Evolutionary conservation across 2,797 vertebrate genomes (phyloP).

Genomic region (Periophthalmus magnuspinnatus): DNA sequence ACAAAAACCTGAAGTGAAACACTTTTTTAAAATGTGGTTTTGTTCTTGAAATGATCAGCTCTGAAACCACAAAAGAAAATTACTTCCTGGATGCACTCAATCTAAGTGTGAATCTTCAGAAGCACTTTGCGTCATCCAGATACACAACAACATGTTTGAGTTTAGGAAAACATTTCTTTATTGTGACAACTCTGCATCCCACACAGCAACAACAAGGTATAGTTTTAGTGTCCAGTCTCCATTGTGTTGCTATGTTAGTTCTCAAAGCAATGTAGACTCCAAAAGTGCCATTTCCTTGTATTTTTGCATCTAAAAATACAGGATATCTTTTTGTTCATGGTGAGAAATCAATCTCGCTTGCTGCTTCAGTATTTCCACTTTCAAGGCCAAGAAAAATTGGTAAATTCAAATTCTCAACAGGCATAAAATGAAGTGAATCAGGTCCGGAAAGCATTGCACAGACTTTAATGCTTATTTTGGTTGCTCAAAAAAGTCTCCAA

Average conservation of each 20-base stretch:
- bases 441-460: conserved; percentile 6
- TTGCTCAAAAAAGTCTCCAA: conserved; percentile 19
- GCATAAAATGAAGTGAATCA: conserved; percentile 30
- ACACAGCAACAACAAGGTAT: conserved; percentile 37
- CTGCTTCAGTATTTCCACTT: not conserved
- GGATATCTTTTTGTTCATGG: conserved; percentile 14
- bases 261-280: conserved; percentile 50
- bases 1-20: conserved; percentile 18
- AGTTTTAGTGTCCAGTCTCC: conserved; percentile 40
- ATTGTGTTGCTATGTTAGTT: conserved; percentile 49
- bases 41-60: conserved; percentile 56
- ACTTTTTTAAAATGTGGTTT: conserved; percentile 56
- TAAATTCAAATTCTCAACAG: not conserved
- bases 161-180: conserved; percentile 66
- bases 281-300: conserved; percentile 53
- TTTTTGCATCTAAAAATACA: conserved; percentile 30
- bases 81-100: conserved; percentile 67
- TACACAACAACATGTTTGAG: not conserved
- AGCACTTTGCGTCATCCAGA: conserved; percentile 14
- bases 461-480: conserved; percentile 37
- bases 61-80: conserved; percentile 59
- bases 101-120: conserved; percentile 46
- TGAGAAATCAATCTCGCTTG: conserved; percentile 16
- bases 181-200: conserved; percentile 54
- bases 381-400: not conserved